Evolutionary conservation across 2,797 vertebrate species (phyloP).

Genomic region (Myotis myotis): DNA sequence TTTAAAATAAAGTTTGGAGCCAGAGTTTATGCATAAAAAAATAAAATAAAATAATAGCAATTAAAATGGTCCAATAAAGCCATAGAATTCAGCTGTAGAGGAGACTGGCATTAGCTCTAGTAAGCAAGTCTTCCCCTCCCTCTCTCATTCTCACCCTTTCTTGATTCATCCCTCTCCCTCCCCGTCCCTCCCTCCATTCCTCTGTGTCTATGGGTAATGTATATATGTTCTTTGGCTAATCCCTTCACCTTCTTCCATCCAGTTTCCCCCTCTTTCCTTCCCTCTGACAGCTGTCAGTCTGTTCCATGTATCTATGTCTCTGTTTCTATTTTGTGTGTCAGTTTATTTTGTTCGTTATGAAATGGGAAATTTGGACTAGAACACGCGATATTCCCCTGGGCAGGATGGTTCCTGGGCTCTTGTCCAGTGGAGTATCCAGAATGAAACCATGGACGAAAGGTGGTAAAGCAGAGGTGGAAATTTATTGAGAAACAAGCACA

Average conservation of each 20-base stretch:
- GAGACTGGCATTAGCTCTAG: too few species aligned
- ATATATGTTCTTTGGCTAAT: not conserved
- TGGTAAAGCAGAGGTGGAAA: too few species aligned
- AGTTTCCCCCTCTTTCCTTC: not conserved
- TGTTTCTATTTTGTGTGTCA: not conserved
- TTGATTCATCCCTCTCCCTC: not conserved
- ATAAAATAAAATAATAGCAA: too few species aligned
- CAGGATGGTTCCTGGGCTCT: too few species aligned
- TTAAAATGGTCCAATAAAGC: too few species aligned
- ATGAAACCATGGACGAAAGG: too few species aligned
- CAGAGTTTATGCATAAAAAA: not conserved
- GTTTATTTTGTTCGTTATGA: not conserved
- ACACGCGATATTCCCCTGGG: too few species aligned
- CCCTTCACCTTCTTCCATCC: not conserved
- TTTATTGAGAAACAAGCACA: too few species aligned
- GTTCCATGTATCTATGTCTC: not conserved
- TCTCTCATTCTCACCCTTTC: not conserved
- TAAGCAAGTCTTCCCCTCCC: too few species aligned
- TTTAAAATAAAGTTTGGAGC: not conserved
- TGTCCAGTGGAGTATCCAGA: too few species aligned
- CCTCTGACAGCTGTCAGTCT: not conserved
- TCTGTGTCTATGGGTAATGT: not conserved
- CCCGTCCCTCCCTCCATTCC: not conserved
- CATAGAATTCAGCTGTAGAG: too few species aligned
- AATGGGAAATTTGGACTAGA: too few species aligned